Evolutionary conservation across 1,140 invertebrate species (phyloP), one percentile per base, ranked within the genome.

Genomic region (Trichonephila clavipes): DNA sequence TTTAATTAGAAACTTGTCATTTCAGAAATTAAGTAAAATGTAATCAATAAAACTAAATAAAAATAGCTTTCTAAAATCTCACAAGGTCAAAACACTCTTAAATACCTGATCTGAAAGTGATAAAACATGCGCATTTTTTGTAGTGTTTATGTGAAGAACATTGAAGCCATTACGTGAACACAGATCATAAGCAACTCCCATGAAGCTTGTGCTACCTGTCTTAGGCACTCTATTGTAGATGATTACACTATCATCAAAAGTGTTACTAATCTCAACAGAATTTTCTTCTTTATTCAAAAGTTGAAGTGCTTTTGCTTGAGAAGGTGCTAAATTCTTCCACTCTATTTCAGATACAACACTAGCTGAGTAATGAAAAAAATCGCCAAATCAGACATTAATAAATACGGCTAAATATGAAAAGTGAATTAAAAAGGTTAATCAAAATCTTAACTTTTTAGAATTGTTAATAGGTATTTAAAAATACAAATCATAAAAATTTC

Each of bases 201-300:
- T 98, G 95, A 99, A 99, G 96, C 98, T 99, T 6, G 99, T 99
- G 10, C 99, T 99, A 8, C 98, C 99, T n/a, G 99, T 99, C 96
- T 99, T 99, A 24, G 99, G 99, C 62, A 99, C 98, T 95, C 99
- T 97, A 96, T 99, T 99, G 96, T 99, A 99, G 94, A 99, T 98
- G 64, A 99, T 97, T 59, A 99, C 97, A 87, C 97, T 95, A 85
- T 96, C 96, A 61, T 97, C 96, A 19, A 66, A 83, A 6, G 51
- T 28, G n/a, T 83, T 58, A n/a, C 51, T 88, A 10, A 51, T 51
- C 21, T 93, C 92, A 34, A 83, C 24, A n/a, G 16, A 28, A 59
- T 44, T 72, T 12, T 90, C 72, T 19, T 94, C 87, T 59, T 89
- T 81, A 2, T 61, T 89, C 44, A 94, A 85, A 7, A 90, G 72